Evolutionary conservation across 2,888 invertebrate species (phyloP), one percentile per base, ranked within the genome.

Genomic region (Anticlea derivata): DNA sequence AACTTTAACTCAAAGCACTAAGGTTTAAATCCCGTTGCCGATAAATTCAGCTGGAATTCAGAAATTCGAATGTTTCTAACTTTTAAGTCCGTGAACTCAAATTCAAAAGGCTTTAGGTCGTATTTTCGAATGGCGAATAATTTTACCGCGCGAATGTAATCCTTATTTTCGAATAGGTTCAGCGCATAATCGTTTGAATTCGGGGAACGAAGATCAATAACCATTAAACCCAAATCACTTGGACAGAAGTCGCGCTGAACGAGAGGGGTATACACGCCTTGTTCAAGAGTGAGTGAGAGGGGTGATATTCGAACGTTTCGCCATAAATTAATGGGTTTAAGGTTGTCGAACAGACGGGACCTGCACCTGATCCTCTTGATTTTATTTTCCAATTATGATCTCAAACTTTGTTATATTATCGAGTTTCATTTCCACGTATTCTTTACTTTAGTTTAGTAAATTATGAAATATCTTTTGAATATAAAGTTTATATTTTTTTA

Each of bases 341-440:
- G 61, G 50, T 75, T 78, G 73, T 72, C 67, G 67, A 61, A 58
- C 80, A 81, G 81, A 82, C 75, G 81, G 75, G 79, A 56, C 75
- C 61, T 63, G 77, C 89, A 89, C 87, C 89, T 88, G 88, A 86
- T 83, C 78, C 74, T 51, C 62, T 75, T 83, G 81, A 85, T 86
- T 85, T 84, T 86, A 83, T 86, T 84, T 85, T 84, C 74, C 84
- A 87, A 86, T 73, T 73, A 61, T 59, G 48, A 59, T 55, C 34
- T 29, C 24, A 44, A 51, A 54, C 17, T 45, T 52, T 45, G 37
- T 34, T 50, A 35, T 46, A 33, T 54, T 27, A 31, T 43, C 17
- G 45, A 48, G 31, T 51, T 50, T 47, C 44, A 27, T 11, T 13
- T 30, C 39, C 34, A 20, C 31, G 1, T 13, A 35, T 37, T 13